Conservation (phyloP, 64 coral and sea anemone species). For the Pocillopora damicornis region DNA sequence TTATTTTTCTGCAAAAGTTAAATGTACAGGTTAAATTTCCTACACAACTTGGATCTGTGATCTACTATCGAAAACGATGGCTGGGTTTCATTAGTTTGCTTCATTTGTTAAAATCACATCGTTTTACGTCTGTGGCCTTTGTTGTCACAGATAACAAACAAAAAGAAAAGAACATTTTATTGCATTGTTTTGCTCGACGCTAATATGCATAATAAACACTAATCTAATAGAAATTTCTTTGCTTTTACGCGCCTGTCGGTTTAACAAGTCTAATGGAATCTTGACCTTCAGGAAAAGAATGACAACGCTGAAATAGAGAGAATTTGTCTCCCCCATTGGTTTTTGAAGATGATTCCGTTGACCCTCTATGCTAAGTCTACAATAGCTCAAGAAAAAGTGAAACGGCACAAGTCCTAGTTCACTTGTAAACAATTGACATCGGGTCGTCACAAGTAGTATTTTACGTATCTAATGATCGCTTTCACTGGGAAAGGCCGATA, state of each 20-base stretch:
- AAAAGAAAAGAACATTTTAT: slow-evolving; percentile 4
- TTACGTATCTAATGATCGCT: neutral
- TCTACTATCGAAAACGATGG: neutral
- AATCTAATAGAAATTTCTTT: neutral
- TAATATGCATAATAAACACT: slow-evolving; percentile 28
- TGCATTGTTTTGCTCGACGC: slow-evolving; percentile 11
- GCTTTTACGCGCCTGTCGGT: neutral
- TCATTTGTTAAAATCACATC: neutral
- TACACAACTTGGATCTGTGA: neutral
- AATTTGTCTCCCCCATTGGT: neutral
- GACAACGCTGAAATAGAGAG: neutral
- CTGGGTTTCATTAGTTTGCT: neutral
- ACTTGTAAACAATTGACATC: slow-evolving; percentile 4
- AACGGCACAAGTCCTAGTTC: neutral
- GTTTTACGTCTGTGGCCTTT: neutral
- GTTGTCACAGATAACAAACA: slow-evolving; percentile 12
- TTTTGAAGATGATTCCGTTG: neutral
- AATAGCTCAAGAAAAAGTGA: neutral
- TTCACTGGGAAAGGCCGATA: neutral
- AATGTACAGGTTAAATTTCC: neutral
- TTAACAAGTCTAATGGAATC: neutral
- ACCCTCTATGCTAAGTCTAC: neutral
- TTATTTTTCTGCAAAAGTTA: slow-evolving; percentile 9
- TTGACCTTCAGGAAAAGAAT: neutral
- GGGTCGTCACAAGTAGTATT: neutral